Percentiles rank a stretch among this genome's conserved stretches.
Evolutionary conservation across 2,888 invertebrate species (phyloP).

Genomic region (Tetragnatha montana): DNA sequence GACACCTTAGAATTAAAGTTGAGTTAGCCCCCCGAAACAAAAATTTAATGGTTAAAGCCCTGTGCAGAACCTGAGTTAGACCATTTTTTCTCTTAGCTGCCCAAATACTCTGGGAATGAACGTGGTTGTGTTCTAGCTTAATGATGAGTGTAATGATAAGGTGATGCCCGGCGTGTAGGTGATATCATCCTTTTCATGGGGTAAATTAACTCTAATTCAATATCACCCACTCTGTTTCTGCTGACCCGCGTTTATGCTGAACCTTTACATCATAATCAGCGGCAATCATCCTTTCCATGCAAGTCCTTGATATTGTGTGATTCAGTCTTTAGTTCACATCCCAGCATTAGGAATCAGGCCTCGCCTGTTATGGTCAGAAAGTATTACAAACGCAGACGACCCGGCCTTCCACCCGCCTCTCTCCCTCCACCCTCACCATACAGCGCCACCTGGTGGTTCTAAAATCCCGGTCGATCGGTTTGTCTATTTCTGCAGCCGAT

Average conservation of each 20-base stretch:
- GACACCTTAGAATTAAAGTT: too few relatives aligned
- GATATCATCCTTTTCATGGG: too few relatives aligned
- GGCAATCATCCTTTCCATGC: slow-evolving; percentile 19
- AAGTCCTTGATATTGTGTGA: slow-evolving; percentile 29
- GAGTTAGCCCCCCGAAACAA: too few relatives aligned
- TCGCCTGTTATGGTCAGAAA: slow-evolving; percentile 57
- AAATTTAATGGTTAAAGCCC: too few relatives aligned
- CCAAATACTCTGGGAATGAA: too few relatives aligned
- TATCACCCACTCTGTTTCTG: background rate
- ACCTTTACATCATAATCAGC: background rate
- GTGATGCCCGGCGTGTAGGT: too few relatives aligned
- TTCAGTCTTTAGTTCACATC: slow-evolving; percentile 54
- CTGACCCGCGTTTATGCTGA: background rate
- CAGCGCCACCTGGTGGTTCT: slow-evolving; percentile 32
- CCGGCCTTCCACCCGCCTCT: slow-evolving; percentile 17
- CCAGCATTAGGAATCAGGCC: slow-evolving; percentile 16
- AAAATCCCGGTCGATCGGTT: slow-evolving; percentile 42
- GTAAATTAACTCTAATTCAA: background rate
- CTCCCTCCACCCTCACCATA: background rate
- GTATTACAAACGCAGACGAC: slow-evolving; percentile 13
- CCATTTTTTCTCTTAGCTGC: too few relatives aligned
- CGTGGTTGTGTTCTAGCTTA: too few relatives aligned
- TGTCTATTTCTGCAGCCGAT: background rate
- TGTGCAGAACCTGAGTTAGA: too few relatives aligned
- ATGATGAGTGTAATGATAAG: too few relatives aligned